Percentiles rank a stretch among this genome's conserved stretches.
Conservation (phyloP, 2,797 vertebrate species). For the Melanogrammus aeglefinus region DNA sequence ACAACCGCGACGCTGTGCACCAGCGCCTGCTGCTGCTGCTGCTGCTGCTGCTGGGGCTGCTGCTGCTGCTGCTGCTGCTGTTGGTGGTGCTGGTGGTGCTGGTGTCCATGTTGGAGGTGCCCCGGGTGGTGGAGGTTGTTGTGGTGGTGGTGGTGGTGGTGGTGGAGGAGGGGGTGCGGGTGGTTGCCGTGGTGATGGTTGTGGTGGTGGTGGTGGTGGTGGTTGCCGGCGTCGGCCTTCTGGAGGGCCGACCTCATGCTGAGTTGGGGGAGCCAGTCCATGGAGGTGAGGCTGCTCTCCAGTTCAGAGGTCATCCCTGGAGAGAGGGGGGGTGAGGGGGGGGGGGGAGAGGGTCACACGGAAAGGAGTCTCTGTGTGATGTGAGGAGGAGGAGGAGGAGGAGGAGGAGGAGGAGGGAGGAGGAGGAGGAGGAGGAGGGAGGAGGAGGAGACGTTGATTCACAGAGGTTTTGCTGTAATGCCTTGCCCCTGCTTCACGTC, state of each 20-base stretch:
- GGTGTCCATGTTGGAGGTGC: constrained; percentile 26
- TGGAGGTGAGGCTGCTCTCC: constrained; percentile 93
- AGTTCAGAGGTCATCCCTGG: constrained; percentile 91
- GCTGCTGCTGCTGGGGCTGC: too few relatives aligned
- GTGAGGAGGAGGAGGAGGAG: constrained; percentile 71
- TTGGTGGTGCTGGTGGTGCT: constrained; percentile 62
- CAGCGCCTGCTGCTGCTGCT: too few relatives aligned
- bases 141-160: constrained; percentile 41
- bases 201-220: constrained; percentile 75
- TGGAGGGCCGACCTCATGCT: constrained; percentile 91
- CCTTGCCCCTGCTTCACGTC: constrained; percentile 63
- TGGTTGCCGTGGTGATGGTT: constrained; percentile 33
- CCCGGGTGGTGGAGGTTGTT: constrained; percentile 64
- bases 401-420: not conserved
- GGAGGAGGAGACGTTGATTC: constrained; percentile 40
- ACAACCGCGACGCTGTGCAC: constrained; percentile 11
- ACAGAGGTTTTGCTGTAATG: constrained; percentile 59
- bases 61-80: constrained; percentile 36
- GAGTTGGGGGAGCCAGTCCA: constrained; percentile 93
- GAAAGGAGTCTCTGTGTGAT: constrained; percentile 36
- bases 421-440: constrained; percentile 67
- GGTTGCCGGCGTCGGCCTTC: constrained; percentile 85
- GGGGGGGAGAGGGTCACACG: constrained; percentile 31
- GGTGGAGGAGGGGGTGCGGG: constrained; percentile 66
- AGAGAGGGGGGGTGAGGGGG: constrained; percentile 62